These are phyloP conservation scores for Callyntrura sp. DNA, from an alignment of 2,888 invertebrate species.

Conservation along the genomic window DNA sequence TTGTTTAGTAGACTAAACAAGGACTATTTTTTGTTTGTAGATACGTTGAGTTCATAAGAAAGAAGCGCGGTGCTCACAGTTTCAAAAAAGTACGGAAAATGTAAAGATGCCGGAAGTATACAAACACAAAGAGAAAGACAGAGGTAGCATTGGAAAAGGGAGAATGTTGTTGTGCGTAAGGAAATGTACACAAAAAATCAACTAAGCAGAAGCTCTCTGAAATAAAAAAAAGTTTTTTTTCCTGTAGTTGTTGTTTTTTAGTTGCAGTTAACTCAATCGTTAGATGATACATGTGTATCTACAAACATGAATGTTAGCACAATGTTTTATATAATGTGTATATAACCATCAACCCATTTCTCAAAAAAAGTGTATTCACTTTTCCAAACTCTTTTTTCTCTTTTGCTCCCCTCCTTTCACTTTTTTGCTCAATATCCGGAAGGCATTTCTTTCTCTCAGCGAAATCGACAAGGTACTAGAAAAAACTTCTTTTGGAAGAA, in stretches of 20 bases:
- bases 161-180: constrained; percentile 39
- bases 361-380: constrained; percentile 34
- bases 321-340: constrained; percentile 30
- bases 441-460: constrained; percentile 59
- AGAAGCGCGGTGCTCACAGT: background rate
- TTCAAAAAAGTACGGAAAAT: constrained; percentile 32
- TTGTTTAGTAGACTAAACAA: constrained; percentile 18
- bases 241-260: constrained; percentile 52
- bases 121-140: too few species aligned
- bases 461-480: constrained; percentile 55
- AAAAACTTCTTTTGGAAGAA: constrained; percentile 20
- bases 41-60: constrained; percentile 27
- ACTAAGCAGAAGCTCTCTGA: constrained; percentile 51
- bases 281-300: constrained; percentile 43
- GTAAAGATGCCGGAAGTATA: constrained; percentile 63
- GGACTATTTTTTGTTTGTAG: constrained; percentile 14
- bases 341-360: constrained; percentile 8
- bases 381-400: constrained; percentile 39
- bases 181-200: constrained; percentile 53
- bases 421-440: constrained; percentile 70
- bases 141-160: constrained; percentile 5
- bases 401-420: constrained; percentile 39
- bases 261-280: constrained; percentile 50
- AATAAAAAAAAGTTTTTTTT: constrained; percentile 41
- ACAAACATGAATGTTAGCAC: constrained; percentile 47